Conservation (phyloP, 2,113 vertebrate species). For the Bambusicola thoracicus region DNA sequence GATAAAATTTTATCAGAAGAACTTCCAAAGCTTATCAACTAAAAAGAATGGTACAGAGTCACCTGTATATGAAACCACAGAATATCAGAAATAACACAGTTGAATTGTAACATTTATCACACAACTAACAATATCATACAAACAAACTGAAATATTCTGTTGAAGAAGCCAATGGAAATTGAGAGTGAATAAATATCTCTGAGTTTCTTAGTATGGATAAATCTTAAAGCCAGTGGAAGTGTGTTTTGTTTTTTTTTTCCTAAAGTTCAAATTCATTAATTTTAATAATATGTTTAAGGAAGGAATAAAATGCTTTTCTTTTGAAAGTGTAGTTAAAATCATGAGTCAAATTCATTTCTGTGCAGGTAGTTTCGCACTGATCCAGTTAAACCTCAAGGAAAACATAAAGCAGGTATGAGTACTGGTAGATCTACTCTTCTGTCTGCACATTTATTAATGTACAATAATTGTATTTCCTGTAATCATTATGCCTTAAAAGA, state of each 20-base stretch:
- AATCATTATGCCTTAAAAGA: neutral
- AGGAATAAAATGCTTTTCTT: neutral
- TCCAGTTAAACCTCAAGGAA: neutral
- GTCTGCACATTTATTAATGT: neutral
- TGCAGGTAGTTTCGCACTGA: neutral
- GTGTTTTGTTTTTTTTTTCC: neutral
- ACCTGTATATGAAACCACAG: neutral
- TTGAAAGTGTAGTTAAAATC: neutral
- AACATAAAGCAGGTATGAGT: neutral
- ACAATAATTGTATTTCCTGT: neutral
- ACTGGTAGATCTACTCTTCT: neutral
- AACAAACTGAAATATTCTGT: neutral
- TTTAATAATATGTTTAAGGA: neutral
- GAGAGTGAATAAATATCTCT: neutral
- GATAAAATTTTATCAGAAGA: slow-evolving; percentile 25
- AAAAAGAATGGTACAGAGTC: slow-evolving; percentile 6
- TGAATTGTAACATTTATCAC: neutral
- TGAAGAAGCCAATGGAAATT: neutral
- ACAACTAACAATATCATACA: neutral
- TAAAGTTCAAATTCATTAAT: neutral
- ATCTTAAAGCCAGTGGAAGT: neutral
- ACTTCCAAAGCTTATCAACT: neutral
- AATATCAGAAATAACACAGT: neutral
- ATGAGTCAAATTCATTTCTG: neutral
- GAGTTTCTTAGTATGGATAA: neutral